Evolutionary conservation across 2,888 invertebrate genomes (phyloP), one percentile per base, ranked within the genome.

Genomic region (Teleogryllus oceanicus): DNA sequence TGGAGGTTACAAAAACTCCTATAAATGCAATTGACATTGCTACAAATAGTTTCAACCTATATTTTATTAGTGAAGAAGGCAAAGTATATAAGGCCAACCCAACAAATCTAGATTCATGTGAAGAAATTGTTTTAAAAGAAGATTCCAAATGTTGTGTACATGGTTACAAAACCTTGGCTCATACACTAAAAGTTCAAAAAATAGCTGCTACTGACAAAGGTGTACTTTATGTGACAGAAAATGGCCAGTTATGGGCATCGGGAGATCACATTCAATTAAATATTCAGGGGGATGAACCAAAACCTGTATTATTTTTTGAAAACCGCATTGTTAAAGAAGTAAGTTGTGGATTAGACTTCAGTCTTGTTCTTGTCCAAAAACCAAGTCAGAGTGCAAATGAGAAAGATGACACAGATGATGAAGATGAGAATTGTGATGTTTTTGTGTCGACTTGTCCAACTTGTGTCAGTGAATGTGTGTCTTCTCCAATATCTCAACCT

Each of bases 261-360:
- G 93, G 93, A 79, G 86, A 87, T 84, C 92, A 92, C 89, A 91
- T 92, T 11, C 92, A 93, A 85, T 89, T 93, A 84, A 89, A 90
- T 78, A 88, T 93, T 84, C 88, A 89, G 78, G 86, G 85, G 83
- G 89, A 88, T 84, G 83, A 81, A 74, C 92, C 93, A 82, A 91
- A 90, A 83, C 91, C 90, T 86, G 90, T 93, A 78, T 89, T 88
- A 82, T 93, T 92, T 87, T 93, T 94, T 84, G 91, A 92, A 84
- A 92, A 92, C 11, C 88, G 92, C 83, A 90, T 90, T 81, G 90
- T 95, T 37, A 89, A 92, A 78, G 91, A 92, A 85, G 90, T 94
- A 76, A 91, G 91, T 12, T 92, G 95, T 80, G 96, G 96, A 11
- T 89, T 90, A 81, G 92, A 94, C 85, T 96, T 92, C 89, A 95